Conservation (phyloP, 2,888 invertebrate species). For the Drosophila recens region DNA sequence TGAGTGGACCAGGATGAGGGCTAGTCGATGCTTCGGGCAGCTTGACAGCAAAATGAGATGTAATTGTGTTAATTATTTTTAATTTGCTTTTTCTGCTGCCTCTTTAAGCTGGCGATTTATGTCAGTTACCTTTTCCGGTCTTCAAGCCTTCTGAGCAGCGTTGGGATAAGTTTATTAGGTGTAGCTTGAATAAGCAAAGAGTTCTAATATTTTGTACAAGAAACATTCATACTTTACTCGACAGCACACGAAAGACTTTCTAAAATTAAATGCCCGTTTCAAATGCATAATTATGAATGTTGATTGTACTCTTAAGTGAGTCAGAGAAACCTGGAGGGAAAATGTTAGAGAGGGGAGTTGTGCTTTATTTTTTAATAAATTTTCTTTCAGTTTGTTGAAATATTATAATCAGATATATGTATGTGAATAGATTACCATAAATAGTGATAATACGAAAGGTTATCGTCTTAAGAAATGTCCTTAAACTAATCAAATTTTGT, state of each 20-base stretch:
- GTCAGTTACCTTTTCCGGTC: constrained; percentile 62
- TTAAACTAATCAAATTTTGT: no score
- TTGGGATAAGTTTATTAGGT: constrained; percentile 24
- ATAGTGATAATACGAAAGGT: no score
- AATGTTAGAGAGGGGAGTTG: neutral
- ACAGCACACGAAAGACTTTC: neutral
- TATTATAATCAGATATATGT: neutral
- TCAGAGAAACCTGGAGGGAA: neutral
- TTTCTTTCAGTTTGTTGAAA: neutral
- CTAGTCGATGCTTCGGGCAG: constrained; percentile 51
- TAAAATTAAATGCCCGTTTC: neutral
- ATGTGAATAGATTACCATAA: neutral
- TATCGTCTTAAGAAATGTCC: no score
- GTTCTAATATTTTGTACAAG: constrained; percentile 10
- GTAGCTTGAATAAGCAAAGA: constrained; percentile 23
- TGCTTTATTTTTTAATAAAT: neutral
- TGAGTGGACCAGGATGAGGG: constrained; percentile 1
- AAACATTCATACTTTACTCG: constrained; percentile 3
- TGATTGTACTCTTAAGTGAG: neutral
- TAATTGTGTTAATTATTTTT: constrained; percentile 72
- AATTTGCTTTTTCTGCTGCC: constrained; percentile 64
- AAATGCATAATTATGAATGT: constrained; percentile 12
- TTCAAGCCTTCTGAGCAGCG: constrained; percentile 32
- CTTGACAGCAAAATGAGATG: constrained; percentile 67
- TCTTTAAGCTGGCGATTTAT: constrained; percentile 60